A percentile compares a stretch with the other conserved stretches of the same genome.
phyloP scores from a whole-genome alignment of 2,113 vertebrate genomes.

The Eidolon helvum region DNA sequence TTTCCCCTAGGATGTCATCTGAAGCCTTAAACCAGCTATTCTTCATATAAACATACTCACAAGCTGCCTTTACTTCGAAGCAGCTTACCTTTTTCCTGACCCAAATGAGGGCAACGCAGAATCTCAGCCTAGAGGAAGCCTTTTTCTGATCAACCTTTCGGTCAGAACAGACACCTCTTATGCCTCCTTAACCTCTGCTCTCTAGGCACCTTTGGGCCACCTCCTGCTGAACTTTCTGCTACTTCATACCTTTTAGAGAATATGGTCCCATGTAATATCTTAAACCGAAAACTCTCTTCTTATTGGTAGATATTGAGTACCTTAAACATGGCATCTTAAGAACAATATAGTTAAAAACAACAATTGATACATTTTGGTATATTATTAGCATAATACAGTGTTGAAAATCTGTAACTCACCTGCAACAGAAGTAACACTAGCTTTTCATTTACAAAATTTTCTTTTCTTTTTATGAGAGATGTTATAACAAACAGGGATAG shows the following conservation, averaged over 20 bases:
- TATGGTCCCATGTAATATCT: not conserved
- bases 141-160: not conserved
- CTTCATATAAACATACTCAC: not conserved
- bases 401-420: constrained; percentile 82
- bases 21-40: not conserved
- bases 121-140: not conserved
- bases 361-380: not conserved
- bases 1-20: not conserved
- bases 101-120: not conserved
- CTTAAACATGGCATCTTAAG: not conserved
- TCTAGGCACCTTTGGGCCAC: not conserved
- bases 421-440: constrained; percentile 85
- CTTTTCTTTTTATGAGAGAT: constrained; percentile 79
- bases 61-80: not conserved
- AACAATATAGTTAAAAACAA: not conserved
- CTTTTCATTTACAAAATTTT: constrained; percentile 78
- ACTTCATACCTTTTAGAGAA: not conserved
- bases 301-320: not conserved
- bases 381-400: not conserved
- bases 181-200: not conserved
- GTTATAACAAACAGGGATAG: constrained; percentile 83
- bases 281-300: constrained; percentile 27
- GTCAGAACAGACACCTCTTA: not conserved
- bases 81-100: not conserved
- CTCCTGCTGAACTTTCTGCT: not conserved